Base-by-base conservation (phyloP, 2,797 vertebrate genomes). In the Orientallactaga sibirica region DNA sequence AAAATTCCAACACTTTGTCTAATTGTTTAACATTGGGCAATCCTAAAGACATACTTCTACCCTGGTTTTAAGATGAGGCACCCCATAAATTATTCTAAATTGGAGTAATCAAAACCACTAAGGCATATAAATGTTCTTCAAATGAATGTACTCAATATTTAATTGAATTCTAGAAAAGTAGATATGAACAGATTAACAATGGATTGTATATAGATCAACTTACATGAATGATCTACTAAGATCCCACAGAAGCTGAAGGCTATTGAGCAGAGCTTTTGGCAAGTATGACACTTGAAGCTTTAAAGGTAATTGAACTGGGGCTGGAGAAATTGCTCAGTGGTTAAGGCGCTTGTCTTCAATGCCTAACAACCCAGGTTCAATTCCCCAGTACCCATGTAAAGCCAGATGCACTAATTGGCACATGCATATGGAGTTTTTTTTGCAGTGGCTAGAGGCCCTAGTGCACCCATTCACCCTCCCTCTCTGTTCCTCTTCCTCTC, bases 101-200 rank as follows among this genome's bases (percentile, higher is more conserved):
- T 25, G 19, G 19, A 71, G 64, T 24, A 1, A 58, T 61, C 7
- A 7, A 64, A 18, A 82, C 62, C 18, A 27, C 5, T 66, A 85
- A 89, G 22, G 58, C 11, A 83, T 27, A 19, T 19, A 41, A 2
- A 18, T 12, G 14, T 41, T 18, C 71, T 25, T 70, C 7, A 37
- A 68, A 86, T 88, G 11, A 77, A 81, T 82, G 67, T 73, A 29
- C 64, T 92, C 37, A 75, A 89, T 22, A 67, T 75, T 48, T 76
- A 43, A 78, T 91, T 92, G 55, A 62, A 83, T 86, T 93, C 80
- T 87, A n/a, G 75, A 25, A 24, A 68, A 93, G 52, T 2, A 77
- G 55, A 52, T 24, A 11, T 61, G 25, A 84, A 92, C 29, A 67
- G 52, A 82, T 58, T 67, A 78, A 83, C 78, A 61, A 18, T 27